phyloP scores from a whole-genome alignment of 2,888 invertebrate species.

The Onchidella celtica region DNA sequence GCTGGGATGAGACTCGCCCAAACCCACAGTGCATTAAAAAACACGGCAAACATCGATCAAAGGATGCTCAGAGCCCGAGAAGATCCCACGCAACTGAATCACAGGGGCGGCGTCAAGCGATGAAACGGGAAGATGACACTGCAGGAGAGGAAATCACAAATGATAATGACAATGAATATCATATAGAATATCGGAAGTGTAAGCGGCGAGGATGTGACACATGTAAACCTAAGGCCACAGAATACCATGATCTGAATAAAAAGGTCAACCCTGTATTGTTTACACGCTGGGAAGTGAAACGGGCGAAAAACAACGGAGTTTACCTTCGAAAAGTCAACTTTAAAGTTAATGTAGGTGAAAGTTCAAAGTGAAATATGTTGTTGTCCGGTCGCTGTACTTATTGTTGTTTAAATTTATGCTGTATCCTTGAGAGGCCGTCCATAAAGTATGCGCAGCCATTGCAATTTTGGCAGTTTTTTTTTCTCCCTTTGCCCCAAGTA shows the following conservation, averaged over 20 bases:
- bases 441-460: no score
- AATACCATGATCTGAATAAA: not conserved
- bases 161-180: no score
- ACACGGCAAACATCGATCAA: not conserved
- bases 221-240: not conserved
- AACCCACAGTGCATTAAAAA: no score
- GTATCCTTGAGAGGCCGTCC: no score
- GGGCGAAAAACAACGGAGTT: not conserved
- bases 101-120: no score
- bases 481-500: no score
- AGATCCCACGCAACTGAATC: not conserved
- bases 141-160: not conserved
- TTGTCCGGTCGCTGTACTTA: not conserved
- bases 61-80: not conserved
- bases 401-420: no score
- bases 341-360: slow-evolving; percentile 19
- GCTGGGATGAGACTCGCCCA: no score
- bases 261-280: slow-evolving; percentile 9
- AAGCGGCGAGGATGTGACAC: not conserved
- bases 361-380: not conserved
- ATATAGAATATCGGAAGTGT: slow-evolving; percentile 20
- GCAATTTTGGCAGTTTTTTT: no score
- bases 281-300: slow-evolving; percentile 9
- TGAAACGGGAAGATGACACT: not conserved
- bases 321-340: not conserved